These are phyloP conservation scores for Corvus cornix DNA, from an alignment of 2,113 vertebrate genomes.

Conservation along the genomic window DNA sequence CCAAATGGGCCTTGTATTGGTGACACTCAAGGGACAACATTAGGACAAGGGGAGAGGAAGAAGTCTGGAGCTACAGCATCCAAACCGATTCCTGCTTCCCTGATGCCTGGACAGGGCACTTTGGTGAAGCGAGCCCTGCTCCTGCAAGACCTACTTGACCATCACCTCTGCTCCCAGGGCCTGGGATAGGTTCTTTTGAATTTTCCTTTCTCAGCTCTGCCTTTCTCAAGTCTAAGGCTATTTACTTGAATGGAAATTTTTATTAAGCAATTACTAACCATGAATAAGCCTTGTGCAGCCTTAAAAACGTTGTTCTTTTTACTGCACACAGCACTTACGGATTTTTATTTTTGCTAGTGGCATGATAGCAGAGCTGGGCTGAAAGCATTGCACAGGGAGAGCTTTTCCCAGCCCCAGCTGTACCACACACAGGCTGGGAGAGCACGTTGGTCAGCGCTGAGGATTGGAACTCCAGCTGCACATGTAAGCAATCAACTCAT, in stretches of 20 bases:
- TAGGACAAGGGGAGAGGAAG: neutral
- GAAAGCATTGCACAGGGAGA: neutral
- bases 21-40: neutral
- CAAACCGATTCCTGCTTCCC: neutral
- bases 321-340: neutral
- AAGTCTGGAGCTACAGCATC: neutral
- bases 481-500: neutral
- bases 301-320: neutral
- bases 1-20: neutral
- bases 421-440: neutral
- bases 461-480: neutral
- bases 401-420: neutral
- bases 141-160: neutral
- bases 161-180: neutral
- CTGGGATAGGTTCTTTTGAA: neutral
- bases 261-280: neutral
- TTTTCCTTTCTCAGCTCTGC: neutral
- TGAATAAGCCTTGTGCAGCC: neutral
- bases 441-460: fast-evolving
- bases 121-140: neutral
- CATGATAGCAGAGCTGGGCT: neutral
- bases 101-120: neutral
- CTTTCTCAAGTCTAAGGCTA: neutral
- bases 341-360: neutral
- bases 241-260: neutral